These are phyloP conservation scores for Eucriotettix oculatus DNA, from an alignment of 2,888 invertebrate genomes.

Conservation along the genomic window DNA sequence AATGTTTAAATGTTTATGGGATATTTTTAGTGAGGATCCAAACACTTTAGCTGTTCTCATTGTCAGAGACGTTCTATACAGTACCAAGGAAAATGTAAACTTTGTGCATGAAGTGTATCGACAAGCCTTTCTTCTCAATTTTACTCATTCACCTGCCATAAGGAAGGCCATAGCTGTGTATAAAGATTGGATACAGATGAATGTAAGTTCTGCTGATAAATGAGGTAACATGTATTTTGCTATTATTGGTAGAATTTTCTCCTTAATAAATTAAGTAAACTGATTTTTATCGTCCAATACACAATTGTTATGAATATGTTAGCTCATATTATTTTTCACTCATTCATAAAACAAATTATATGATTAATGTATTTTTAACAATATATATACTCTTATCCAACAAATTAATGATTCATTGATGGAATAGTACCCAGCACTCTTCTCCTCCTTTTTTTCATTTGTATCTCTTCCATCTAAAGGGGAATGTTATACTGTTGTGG, in stretches of 20 bases:
- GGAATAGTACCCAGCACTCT: too few relatives aligned
- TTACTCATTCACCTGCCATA: slow-evolving; percentile 73
- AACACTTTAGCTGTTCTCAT: slow-evolving; percentile 40
- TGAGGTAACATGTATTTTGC: neutral
- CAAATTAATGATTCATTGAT: too few relatives aligned
- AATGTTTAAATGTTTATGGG: too few relatives aligned
- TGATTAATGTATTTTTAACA: too few relatives aligned
- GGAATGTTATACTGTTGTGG: too few relatives aligned
- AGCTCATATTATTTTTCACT: neutral
- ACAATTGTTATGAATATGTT: too few relatives aligned
- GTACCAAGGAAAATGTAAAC: slow-evolving; percentile 79
- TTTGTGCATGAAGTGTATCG: slow-evolving; percentile 88
- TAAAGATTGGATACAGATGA: slow-evolving; percentile 89
- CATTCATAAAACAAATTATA: neutral
- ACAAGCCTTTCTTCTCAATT: slow-evolving; percentile 81
- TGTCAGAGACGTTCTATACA: slow-evolving; percentile 75
- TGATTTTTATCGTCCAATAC: too few relatives aligned
- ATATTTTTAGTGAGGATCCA: slow-evolving; percentile 8
- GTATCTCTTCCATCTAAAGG: too few relatives aligned
- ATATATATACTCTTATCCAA: too few relatives aligned
- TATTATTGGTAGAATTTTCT: neutral
- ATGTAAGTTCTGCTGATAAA: slow-evolving; percentile 30
- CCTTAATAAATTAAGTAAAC: neutral
- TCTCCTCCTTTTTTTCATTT: too few relatives aligned
- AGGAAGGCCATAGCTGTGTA: slow-evolving; percentile 81